Percentiles rank a stretch among this genome's conserved stretches.
Evolutionary conservation across 2,113 vertebrate species (phyloP).

Genomic region (Peromyscus leucopus): DNA sequence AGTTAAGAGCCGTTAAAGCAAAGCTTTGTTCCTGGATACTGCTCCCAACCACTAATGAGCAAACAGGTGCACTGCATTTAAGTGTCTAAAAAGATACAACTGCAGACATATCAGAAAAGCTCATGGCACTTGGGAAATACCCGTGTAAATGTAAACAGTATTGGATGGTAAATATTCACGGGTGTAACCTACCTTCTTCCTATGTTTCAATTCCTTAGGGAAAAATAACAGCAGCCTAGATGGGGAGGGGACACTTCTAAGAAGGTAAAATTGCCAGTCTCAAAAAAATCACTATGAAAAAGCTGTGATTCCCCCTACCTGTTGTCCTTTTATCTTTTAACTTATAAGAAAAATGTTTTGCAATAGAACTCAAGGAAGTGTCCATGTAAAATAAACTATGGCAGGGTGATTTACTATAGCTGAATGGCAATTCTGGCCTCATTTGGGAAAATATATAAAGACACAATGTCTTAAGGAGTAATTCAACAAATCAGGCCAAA

Average conservation of each 20-base stretch:
- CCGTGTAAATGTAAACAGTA: slow-evolving; percentile 20
- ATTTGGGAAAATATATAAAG: slow-evolving; percentile 37
- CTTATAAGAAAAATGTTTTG: not conserved
- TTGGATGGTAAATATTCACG: not conserved
- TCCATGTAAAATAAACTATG: slow-evolving; percentile 38
- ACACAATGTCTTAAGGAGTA: slow-evolving; percentile 45
- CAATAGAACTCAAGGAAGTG: not conserved
- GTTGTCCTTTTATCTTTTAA: slow-evolving; percentile 6
- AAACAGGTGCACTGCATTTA: slow-evolving; percentile 40
- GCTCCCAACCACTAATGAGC: slow-evolving; percentile 13
- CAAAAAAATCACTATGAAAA: slow-evolving; percentile 48
- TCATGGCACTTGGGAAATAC: slow-evolving; percentile 59
- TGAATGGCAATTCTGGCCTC: slow-evolving; percentile 60
- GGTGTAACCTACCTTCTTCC: not conserved
- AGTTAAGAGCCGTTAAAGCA: slow-evolving; percentile 32
- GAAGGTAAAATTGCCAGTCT: not conserved
- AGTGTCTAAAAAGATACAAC: slow-evolving; percentile 50
- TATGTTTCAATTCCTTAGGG: slow-evolving; percentile 37
- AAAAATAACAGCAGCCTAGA: not conserved
- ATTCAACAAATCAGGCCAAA: slow-evolving; percentile 24
- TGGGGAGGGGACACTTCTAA: not conserved
- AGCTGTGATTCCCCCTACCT: not conserved
- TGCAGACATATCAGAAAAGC: not conserved
- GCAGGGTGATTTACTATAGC: not conserved
- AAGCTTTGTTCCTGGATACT: slow-evolving; percentile 4